These are phyloP conservation scores for Itoplectis maculator DNA, from an alignment of 2,888 invertebrate genomes.

Conservation along the genomic window DNA sequence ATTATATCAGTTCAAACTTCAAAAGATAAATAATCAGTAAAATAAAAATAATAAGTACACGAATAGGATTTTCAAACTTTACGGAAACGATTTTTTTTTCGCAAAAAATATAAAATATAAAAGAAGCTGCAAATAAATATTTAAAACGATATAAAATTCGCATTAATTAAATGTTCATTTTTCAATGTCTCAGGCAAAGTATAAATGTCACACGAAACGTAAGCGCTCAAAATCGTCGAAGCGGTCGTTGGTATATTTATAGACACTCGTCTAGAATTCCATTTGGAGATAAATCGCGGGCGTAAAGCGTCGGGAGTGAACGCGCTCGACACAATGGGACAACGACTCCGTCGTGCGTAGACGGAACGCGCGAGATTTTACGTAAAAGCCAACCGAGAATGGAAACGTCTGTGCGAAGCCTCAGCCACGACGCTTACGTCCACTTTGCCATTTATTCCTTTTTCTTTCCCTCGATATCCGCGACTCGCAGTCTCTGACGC, in stretches of 20 bases:
- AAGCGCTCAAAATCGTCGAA: neutral
- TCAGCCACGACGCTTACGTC: slow-evolving; percentile 27
- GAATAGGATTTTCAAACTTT: no score
- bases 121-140: no score
- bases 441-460: slow-evolving; percentile 31
- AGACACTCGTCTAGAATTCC: slow-evolving; percentile 57
- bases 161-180: no score
- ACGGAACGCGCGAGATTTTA: slow-evolving; percentile 33
- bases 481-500: slow-evolving; percentile 38
- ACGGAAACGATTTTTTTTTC: no score
- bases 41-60: no score
- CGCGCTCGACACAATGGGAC: slow-evolving; percentile 48
- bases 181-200: no score
- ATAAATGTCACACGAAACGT: no score
- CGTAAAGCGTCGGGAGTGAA: slow-evolving; percentile 15
- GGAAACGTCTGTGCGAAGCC: slow-evolving; percentile 40
- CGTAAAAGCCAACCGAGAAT: slow-evolving; percentile 47
- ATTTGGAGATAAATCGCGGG: slow-evolving; percentile 53
- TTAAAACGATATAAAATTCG: no score
- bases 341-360: slow-evolving; percentile 59
- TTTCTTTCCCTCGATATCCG: slow-evolving; percentile 1
- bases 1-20: no score
- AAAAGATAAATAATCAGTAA: no score
- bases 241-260: slow-evolving; percentile 21
- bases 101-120: no score